Conservation (phyloP, 2,888 invertebrate species). For the Latheticus oryzae region DNA sequence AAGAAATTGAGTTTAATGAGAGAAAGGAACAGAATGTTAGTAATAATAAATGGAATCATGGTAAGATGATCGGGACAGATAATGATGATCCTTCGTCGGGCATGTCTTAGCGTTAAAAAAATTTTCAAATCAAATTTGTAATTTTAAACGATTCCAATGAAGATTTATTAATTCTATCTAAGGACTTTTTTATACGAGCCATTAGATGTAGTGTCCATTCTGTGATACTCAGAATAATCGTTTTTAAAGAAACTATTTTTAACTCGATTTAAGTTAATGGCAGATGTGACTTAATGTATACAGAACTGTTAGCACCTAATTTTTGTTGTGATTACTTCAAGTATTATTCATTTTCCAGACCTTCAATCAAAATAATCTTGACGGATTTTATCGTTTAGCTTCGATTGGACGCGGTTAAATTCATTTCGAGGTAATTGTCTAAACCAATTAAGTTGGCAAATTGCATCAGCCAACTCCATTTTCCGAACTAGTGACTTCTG, state of each 20-base stretch:
- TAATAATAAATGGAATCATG: constrained; percentile 44
- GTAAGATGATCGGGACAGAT: constrained; percentile 55
- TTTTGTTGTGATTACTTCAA: constrained; percentile 26
- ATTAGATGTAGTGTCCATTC: constrained; percentile 67
- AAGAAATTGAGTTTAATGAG: constrained; percentile 43
- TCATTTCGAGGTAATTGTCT: constrained; percentile 13
- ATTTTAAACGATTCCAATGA: constrained; percentile 30
- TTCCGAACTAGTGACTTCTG: constrained; percentile 29
- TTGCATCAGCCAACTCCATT: constrained; percentile 24
- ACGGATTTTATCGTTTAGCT: constrained; percentile 3
- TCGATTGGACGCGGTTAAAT: constrained; percentile 10
- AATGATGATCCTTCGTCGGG: constrained; percentile 66
- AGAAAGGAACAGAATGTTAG: constrained; percentile 43
- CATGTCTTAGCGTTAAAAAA: constrained; percentile 64
- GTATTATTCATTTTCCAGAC: constrained; percentile 26
- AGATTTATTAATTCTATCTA: constrained; percentile 58
- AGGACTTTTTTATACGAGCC: constrained; percentile 65
- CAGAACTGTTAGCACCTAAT: constrained; percentile 19
- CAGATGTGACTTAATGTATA: constrained; percentile 39
- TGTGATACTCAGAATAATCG: constrained; percentile 67
- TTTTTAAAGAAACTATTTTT: constrained; percentile 59
- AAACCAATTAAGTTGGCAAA: constrained; percentile 22
- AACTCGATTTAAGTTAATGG: constrained; percentile 31
- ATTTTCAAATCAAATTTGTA: constrained; percentile 35
- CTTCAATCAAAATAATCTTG: constrained; percentile 14